Percentiles rank a stretch among this genome's conserved stretches.
phyloP scores from a whole-genome alignment of 2,888 invertebrate species.

The Apeira syringaria region DNA sequence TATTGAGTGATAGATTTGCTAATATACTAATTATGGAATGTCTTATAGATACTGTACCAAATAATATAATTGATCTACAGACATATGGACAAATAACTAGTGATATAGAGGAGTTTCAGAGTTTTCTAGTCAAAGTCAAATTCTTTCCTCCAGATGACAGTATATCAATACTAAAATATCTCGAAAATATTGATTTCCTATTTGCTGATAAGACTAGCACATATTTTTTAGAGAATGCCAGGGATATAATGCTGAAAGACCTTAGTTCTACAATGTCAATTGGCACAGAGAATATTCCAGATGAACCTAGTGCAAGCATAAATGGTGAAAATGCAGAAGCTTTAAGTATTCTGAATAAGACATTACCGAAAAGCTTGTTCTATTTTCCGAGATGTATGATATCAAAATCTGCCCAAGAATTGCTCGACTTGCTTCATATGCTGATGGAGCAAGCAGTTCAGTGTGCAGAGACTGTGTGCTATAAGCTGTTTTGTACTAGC shows the following conservation, averaged over 20 bases:
- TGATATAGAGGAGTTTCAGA: conserved; percentile 87
- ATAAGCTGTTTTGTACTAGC: conserved; percentile 87
- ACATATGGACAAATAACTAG: conserved; percentile 85
- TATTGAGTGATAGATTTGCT: conserved; percentile 84
- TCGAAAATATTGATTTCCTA: conserved; percentile 88
- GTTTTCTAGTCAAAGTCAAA: conserved; percentile 81
- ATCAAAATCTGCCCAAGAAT: conserved; percentile 85
- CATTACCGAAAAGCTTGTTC: conserved; percentile 69
- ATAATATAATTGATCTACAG: conserved; percentile 87
- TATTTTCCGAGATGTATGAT: conserved; percentile 83
- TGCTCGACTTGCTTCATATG: conserved; percentile 85
- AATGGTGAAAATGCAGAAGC: conserved; percentile 53
- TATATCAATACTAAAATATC: conserved; percentile 86
- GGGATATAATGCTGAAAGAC: conserved; percentile 90
- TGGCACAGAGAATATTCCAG: conserved; percentile 72
- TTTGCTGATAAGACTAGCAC: conserved; percentile 91
- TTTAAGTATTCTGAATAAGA: conserved; percentile 63
- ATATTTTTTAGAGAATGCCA: conserved; percentile 87
- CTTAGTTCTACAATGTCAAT: conserved; percentile 88
- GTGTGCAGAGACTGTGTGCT: conserved; percentile 84
- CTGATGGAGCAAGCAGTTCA: conserved; percentile 87
- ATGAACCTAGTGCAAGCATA: conserved; percentile 23
- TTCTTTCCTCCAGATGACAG: conserved; percentile 81
- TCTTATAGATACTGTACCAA: conserved; percentile 90
- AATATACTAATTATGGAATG: conserved; percentile 88